These are phyloP conservation scores for Amblyjoppa fuscipennis DNA, from an alignment of 2,888 invertebrate species.

Conservation along the genomic window DNA sequence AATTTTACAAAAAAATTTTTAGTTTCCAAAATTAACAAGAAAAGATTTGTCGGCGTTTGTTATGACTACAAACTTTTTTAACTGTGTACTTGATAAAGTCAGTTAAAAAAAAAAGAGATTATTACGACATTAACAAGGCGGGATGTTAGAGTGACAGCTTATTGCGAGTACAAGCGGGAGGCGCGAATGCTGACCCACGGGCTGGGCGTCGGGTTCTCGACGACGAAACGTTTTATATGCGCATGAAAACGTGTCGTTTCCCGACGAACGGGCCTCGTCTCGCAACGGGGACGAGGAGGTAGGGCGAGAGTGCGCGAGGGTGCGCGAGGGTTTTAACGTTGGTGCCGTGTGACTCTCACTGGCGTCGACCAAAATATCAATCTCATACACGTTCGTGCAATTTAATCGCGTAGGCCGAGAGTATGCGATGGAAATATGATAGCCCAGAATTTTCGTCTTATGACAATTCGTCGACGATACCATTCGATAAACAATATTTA, in stretches of 20 bases:
- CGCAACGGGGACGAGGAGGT: conserved; percentile 57
- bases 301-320: conserved; percentile 8
- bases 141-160: neutral
- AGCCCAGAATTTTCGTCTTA: conserved; percentile 45
- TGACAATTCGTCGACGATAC: neutral
- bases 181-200: conserved; percentile 59
- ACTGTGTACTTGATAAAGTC: neutral
- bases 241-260: conserved; percentile 54
- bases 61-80: neutral
- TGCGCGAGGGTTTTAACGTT: conserved; percentile 66
- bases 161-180: conserved; percentile 15
- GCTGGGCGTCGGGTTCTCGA: conserved; percentile 52
- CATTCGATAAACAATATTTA: neutral
- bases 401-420: conserved; percentile 74
- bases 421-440: conserved; percentile 67
- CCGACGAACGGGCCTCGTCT: conserved; percentile 24
- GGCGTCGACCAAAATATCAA: conserved; percentile 83
- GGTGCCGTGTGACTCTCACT: conserved; percentile 81
- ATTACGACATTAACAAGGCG: neutral
- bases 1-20: neutral
- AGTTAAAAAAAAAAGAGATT: neutral
- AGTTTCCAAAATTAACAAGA: too few species aligned
- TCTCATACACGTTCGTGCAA: conserved; percentile 78
- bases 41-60: neutral
- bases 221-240: conserved; percentile 67